Base-by-base conservation (phyloP, 53 echinoderm and acorn worm species). In the Luidia sarsii region DNA sequence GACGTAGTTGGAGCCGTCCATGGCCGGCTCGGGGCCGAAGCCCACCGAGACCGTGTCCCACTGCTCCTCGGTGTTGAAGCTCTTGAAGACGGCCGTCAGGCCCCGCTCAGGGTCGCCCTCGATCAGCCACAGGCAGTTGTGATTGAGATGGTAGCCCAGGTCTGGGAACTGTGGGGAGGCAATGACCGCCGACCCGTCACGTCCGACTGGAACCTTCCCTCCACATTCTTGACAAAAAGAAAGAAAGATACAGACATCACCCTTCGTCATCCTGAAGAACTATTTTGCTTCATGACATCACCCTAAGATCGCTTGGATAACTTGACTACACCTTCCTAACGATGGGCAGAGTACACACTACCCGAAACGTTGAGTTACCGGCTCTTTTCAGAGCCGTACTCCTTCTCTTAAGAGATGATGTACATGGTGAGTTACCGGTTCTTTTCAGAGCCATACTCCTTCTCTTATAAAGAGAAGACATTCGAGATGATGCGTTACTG, bases 121-220 rank as follows among this genome's bases (percentile, higher is more conserved):
- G 69, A 94, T 85, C 71, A 71, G 83, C 95, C 94, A 94, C 3
- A 89, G 63, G 80, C 95, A 94, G 81, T 87, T 80, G 38, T 87
- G 65, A 22, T 94, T 87, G 24, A 94, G 50, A 11, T 77, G 83
- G 62, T 94, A 94, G 13, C 89, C 91, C 15, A 91, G 72, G 23
- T 89, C 84, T 9, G 95, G 95, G 87, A 81, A 94, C 63, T 89
- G 87, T 0, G 95, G 86, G 1, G 95, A 89, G 23, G 91, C 95
- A 11, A 94, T 70, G 7, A 89, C 84, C 46, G 87, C 83, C 3
- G 91, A 91, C 2, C 95, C 95, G 41, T 81, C 87, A 4, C 45
- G 34, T 2, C 89, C 86, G 27, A 94, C 70, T 9, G 33, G 68
- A 19, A 89, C 63, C 4, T 61, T 21, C 14, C 95, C 95, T 18